phyloP scores from a whole-genome alignment of 2,113 vertebrate species.

The Pteruthius melanotis region DNA sequence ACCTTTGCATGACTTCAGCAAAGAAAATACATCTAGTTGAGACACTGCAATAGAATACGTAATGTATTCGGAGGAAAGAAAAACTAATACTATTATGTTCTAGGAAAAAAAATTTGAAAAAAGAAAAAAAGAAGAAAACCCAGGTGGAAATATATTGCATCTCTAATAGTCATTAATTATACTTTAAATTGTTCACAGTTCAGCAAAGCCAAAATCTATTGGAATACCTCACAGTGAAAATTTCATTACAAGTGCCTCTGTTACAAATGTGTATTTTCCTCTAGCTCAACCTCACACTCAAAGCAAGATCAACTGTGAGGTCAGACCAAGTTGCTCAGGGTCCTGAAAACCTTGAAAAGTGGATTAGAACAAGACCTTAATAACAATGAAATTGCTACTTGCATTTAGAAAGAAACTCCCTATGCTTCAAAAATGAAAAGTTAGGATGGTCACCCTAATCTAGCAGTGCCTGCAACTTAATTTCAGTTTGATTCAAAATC shows the following conservation, averaged over 20 bases:
- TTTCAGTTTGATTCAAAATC: background rate
- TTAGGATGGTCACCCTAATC: background rate
- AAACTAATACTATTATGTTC: background rate
- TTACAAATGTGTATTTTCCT: background rate
- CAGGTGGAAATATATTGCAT: background rate
- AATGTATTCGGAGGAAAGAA: constrained; percentile 5
- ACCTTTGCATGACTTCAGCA: background rate
- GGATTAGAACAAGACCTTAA: background rate
- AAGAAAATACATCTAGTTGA: constrained; percentile 30
- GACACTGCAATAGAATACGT: constrained; percentile 1
- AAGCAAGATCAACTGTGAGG: background rate
- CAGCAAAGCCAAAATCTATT: background rate
- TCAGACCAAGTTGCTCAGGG: background rate
- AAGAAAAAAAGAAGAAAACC: background rate
- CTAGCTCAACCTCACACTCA: background rate
- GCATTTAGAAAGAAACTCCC: background rate
- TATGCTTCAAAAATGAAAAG: background rate
- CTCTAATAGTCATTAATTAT: background rate
- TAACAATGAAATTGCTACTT: background rate
- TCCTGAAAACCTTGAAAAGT: background rate
- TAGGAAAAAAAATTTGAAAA: background rate
- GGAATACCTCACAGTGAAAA: background rate
- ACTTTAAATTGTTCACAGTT: background rate
- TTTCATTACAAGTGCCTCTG: background rate
- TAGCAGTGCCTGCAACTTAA: background rate